phyloP scores from a whole-genome alignment of 2,797 vertebrate genomes.

The Tapera naevia region DNA sequence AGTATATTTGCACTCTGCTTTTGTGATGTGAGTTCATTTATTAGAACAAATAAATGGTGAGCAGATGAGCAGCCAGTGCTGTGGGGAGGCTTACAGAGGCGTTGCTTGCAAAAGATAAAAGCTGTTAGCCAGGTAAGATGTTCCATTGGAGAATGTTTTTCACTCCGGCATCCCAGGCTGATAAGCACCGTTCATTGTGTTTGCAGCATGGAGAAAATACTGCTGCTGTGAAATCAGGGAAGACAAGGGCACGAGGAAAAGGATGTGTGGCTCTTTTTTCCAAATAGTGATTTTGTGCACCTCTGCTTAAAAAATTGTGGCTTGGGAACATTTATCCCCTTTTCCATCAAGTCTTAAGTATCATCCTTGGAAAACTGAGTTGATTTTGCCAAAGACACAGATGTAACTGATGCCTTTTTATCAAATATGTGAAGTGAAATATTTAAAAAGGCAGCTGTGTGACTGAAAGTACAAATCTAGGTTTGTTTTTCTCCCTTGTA shows the following conservation, averaged over 20 bases:
- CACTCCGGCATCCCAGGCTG: background rate
- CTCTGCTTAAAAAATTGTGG: background rate
- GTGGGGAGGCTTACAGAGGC: background rate
- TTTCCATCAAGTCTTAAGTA: background rate
- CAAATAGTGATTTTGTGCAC: background rate
- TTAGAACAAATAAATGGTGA: background rate
- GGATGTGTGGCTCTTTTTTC: background rate
- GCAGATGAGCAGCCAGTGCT: slow-evolving; percentile 4
- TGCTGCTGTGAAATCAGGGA: background rate
- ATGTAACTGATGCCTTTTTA: background rate
- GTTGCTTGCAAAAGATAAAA: background rate
- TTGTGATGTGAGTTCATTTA: background rate
- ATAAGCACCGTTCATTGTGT: background rate
- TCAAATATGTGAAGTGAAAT: background rate
- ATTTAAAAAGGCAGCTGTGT: background rate
- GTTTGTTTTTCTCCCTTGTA: background rate
- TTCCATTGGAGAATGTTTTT: background rate
- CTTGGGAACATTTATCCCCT: background rate
- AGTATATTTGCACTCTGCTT: background rate
- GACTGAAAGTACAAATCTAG: background rate
- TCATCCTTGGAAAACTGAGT: background rate
- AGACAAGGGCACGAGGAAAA: background rate
- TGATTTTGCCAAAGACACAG: background rate
- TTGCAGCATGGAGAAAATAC: background rate
- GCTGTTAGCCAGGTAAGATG: background rate